Conservation (phyloP, 2,888 invertebrate genomes). For the Platycheirus albimanus region DNA sequence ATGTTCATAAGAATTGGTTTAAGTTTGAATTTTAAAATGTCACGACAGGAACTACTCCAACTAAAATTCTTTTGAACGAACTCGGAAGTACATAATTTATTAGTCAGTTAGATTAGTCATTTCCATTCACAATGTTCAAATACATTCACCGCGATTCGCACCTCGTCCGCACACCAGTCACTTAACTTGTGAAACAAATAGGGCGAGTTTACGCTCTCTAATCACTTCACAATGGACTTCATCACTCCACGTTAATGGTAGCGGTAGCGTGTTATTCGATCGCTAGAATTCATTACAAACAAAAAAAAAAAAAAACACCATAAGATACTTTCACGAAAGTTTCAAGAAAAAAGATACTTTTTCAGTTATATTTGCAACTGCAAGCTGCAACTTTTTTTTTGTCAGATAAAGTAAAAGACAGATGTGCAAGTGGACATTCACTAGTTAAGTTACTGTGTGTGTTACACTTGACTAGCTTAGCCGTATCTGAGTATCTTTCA, state of each 20-base stretch:
- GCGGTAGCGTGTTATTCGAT: constrained; percentile 56
- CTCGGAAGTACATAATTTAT: constrained; percentile 9
- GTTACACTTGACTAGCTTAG: constrained; percentile 60
- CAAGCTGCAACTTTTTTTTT: not conserved
- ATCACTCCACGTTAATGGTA: constrained; percentile 36
- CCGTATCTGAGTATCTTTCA: constrained; percentile 10
- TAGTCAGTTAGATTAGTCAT: constrained; percentile 51
- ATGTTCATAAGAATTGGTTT: not conserved
- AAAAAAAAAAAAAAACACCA: constrained; percentile 3
- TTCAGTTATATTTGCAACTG: not conserved
- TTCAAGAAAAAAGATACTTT: too few species aligned
- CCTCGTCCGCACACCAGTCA: constrained; percentile 7
- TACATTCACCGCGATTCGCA: constrained; percentile 16
- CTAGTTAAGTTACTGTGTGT: constrained; percentile 28
- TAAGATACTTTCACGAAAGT: constrained; percentile 44
- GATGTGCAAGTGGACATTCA: constrained; percentile 53
- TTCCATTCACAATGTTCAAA: constrained; percentile 21
- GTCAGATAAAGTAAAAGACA: constrained; percentile 10
- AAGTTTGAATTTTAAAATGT: constrained; percentile 4
- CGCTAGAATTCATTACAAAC: not conserved
- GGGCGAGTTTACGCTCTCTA: constrained; percentile 49
- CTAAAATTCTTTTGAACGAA: constrained; percentile 29
- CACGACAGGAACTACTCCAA: constrained; percentile 26
- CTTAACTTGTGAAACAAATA: constrained; percentile 29
- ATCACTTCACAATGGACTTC: constrained; percentile 34